Base-by-base conservation (phyloP, 2,888 invertebrate species). In the Gymnocheta viridis region DNA sequence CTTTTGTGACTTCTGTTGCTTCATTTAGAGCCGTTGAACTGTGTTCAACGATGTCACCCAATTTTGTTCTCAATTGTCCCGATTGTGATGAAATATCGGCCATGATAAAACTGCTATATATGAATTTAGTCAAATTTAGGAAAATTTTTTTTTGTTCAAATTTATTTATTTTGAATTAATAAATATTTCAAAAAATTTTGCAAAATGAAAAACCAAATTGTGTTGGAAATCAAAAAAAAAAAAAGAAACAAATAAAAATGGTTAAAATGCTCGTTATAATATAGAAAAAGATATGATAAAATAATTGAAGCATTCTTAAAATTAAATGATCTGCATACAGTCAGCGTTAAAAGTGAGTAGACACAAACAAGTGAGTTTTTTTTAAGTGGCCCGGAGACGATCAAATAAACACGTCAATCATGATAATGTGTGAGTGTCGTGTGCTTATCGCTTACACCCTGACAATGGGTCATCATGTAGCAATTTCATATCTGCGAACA, bases 21-120 rank as follows among this genome's bases (percentile, higher is more conserved):
- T 92, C 92, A 87, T 93, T 93, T 69, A 95, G 94, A 89, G 95
- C 94, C 85, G 95, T 93, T 86, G 94, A 94, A 85, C 95, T 94
- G 64, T 94, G 94, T 90, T 95, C 95, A 87, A 95, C 95, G 89
- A 96, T 93, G 85, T 95, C 95, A 88, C 95, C 95, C 95, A 95
- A 95, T 87, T 95, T 94, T 47, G 95, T 94, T 86, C 95, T 93
- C 85, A 95, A 92, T 38, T 83, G 82, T 73, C 95, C 95, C 74
- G 95, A 87, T 87, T 89, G 89, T 85, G 89, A 88, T 87, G 89
- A 86, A 56, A 87, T 87, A 82, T 87, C 88, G 80, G 88, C 88
- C 88, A 88, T 87, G 86, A 87, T 88, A 85, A 84, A 84, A 84
- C 62, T 84, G 84, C 86, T 87, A 85, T 83, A 76, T 69, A 47